Percentiles rank a stretch among this genome's conserved stretches.
Conservation (phyloP, 1,140 invertebrate species). For the Cydia amplana region DNA sequence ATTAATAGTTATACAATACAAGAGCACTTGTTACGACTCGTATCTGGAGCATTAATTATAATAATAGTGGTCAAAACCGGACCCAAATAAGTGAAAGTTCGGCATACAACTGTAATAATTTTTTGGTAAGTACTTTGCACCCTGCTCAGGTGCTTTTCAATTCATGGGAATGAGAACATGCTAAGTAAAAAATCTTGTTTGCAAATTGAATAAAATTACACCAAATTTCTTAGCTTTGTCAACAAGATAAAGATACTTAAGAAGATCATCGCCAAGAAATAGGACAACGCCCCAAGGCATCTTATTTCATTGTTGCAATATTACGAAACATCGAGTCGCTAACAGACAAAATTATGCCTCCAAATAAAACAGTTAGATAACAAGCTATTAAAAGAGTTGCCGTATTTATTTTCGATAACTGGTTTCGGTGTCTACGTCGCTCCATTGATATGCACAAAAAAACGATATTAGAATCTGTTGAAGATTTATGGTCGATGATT, state of each 20-base stretch:
- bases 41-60: conserved; percentile 27
- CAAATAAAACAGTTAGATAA: conserved; percentile 41
- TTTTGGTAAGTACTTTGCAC: conserved; percentile 20
- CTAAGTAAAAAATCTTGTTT: not conserved
- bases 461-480: not conserved
- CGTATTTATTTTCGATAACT: conserved; percentile 37
- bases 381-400: conserved; percentile 34
- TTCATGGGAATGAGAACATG: conserved; percentile 10
- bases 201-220: not conserved
- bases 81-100: conserved; percentile 27
- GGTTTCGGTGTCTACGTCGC: conserved; percentile 19
- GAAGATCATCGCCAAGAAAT: not conserved
- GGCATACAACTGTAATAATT: conserved; percentile 1
- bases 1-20: conserved; percentile 31
- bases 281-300: not conserved
- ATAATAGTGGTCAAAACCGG: conserved; percentile 30
- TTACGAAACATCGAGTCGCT: conserved; percentile 30
- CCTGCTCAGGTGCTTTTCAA: conserved; percentile 9
- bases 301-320: not conserved
- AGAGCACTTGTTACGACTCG: conserved; percentile 2
- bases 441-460: not conserved
- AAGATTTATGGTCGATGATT: conserved; percentile 15
- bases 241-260: conserved; percentile 6
- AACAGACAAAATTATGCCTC: conserved; percentile 41
- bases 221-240: not conserved